Evolutionary conservation across 2,888 invertebrate species (phyloP).

Genomic region (Thymelicus sylvestris): DNA sequence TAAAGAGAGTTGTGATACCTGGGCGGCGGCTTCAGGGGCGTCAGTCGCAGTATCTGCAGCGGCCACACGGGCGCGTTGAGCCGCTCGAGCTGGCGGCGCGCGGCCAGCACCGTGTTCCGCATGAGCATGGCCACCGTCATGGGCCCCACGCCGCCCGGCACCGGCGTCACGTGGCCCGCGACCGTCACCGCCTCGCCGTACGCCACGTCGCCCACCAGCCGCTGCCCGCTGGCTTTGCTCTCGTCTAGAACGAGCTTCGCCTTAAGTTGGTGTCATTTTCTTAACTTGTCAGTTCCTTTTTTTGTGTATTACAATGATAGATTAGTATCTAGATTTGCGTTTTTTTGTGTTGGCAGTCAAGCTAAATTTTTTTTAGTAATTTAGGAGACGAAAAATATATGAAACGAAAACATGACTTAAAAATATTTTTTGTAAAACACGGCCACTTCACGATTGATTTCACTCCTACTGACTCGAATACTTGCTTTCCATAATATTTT

Average conservation of each 20-base stretch:
- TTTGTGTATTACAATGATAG: background rate
- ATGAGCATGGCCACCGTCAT: slow-evolving; percentile 99
- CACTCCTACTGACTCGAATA: slow-evolving; percentile 3
- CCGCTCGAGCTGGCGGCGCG: slow-evolving; percentile 86
- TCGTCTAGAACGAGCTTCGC: slow-evolving; percentile 83
- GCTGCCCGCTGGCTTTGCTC: slow-evolving; percentile 90
- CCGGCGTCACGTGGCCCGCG: slow-evolving; percentile 96
- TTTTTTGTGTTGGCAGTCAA: too few species aligned
- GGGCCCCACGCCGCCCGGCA: slow-evolving; percentile 98
- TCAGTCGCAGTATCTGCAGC: slow-evolving; percentile 87
- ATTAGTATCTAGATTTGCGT: too few species aligned
- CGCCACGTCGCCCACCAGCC: slow-evolving; percentile 97
- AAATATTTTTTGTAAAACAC: background rate
- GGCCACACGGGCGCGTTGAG: slow-evolving; percentile 88
- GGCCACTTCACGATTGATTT: background rate
- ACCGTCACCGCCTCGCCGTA: slow-evolving; percentile 91
- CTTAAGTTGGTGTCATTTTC: background rate
- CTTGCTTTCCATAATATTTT: slow-evolving; percentile 5
- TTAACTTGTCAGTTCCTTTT: background rate
- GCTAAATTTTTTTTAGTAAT: too few species aligned
- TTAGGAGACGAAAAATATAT: too few species aligned
- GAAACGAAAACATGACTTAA: too few species aligned
- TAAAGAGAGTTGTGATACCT: slow-evolving; percentile 79
- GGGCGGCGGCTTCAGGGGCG: slow-evolving; percentile 90
- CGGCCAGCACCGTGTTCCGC: slow-evolving; percentile 96